phyloP scores from a whole-genome alignment of 2,113 vertebrate genomes.

The Amia ocellicauda region DNA sequence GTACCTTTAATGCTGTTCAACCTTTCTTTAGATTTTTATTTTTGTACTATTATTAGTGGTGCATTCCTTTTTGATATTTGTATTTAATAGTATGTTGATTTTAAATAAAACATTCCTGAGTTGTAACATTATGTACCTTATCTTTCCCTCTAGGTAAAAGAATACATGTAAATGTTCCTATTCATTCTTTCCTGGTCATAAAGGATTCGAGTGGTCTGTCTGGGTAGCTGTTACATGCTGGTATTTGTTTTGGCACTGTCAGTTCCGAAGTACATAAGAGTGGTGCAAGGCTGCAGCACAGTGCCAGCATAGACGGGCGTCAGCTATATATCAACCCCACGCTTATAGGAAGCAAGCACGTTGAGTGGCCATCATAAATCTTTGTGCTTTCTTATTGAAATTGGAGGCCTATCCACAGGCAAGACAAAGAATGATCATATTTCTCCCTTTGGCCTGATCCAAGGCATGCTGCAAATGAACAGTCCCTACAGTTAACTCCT shows the following conservation, averaged over 20 bases:
- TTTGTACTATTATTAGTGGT: background rate
- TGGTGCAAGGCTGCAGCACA: conserved; percentile 1
- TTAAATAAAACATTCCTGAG: background rate
- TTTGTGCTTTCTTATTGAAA: conserved; percentile 42
- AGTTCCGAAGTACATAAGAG: conserved; percentile 1
- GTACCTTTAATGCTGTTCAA: background rate
- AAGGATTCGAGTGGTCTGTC: background rate
- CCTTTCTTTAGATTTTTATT: no score
- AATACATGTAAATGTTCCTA: conserved; percentile 5
- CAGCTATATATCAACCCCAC: conserved; percentile 32
- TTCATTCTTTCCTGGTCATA: conserved; percentile 4
- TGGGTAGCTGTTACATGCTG: conserved; percentile 1
- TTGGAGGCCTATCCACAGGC: conserved; percentile 24
- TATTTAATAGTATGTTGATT: background rate
- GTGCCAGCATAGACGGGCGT: conserved; percentile 7
- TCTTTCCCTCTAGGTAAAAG: background rate
- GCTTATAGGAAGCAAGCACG: conserved; percentile 47
- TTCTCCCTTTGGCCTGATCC: conserved; percentile 1
- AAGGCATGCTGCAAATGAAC: background rate
- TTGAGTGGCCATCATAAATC: conserved; percentile 55
- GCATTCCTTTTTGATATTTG: background rate
- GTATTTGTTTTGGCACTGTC: conserved; percentile 13
- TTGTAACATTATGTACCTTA: background rate
- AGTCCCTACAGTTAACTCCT: background rate
- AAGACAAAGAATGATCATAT: background rate